These are phyloP conservation scores for Lasioglossum vierecki DNA, from an alignment of 2,888 invertebrate species.

Conservation along the genomic window DNA sequence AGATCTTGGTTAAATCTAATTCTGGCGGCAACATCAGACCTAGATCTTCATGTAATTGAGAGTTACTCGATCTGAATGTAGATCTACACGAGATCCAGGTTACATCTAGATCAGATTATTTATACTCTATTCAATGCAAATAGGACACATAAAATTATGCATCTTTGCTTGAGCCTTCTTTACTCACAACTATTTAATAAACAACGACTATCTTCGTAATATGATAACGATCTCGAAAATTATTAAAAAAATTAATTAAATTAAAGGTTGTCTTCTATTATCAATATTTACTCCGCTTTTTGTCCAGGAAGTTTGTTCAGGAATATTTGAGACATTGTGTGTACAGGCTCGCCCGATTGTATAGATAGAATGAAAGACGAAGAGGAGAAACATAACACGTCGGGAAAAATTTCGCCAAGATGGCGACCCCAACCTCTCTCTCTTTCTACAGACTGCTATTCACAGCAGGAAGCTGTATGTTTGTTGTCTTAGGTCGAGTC, in stretches of 20 bases:
- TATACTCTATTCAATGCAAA: not conserved
- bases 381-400: not conserved
- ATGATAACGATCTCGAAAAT: not conserved
- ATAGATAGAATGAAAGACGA: not conserved
- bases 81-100: not conserved
- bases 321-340: not conserved
- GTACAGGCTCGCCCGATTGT: not conserved
- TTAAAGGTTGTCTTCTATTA: not conserved
- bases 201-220: not conserved
- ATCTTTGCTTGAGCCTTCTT: not conserved
- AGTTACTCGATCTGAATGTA: not conserved
- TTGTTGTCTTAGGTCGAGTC: slow-evolving; percentile 80
- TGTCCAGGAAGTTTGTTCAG: not conserved
- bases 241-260: not conserved
- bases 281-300: not conserved
- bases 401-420: slow-evolving; percentile 2
- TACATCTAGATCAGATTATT: not conserved
- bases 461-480: slow-evolving; percentile 76
- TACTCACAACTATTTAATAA: not conserved
- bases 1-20: not conserved
- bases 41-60: not conserved
- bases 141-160: not conserved
- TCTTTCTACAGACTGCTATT: slow-evolving; percentile 39
- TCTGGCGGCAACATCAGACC: not conserved
- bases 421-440: not conserved